phyloP scores from a whole-genome alignment of 2,113 vertebrate species.

The Cyanistes caeruleus region DNA sequence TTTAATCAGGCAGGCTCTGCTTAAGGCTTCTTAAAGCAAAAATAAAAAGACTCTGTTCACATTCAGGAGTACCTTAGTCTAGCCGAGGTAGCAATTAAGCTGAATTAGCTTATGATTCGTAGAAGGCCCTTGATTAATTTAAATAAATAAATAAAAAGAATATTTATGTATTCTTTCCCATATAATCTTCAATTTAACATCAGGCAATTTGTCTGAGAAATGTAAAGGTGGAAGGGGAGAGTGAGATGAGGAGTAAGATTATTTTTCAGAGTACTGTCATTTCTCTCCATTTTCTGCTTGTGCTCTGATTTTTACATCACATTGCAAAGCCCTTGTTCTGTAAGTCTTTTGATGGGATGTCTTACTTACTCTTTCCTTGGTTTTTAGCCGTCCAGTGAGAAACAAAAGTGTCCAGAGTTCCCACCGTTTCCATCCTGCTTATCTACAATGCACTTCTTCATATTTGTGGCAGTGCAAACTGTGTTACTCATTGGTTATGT shows the following conservation, averaged over 20 bases:
- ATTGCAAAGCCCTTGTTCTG: not conserved
- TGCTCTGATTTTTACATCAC: not conserved
- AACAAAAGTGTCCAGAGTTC: conserved; percentile 86
- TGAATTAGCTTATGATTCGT: not conserved
- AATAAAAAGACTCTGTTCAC: not conserved
- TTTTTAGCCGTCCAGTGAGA: conserved; percentile 85
- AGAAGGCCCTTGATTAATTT: not conserved
- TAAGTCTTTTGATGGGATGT: not conserved
- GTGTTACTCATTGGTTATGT: conserved; percentile 91
- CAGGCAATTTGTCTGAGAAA: not conserved
- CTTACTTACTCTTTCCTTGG: not conserved
- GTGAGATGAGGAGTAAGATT: not conserved
- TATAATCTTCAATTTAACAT: not conserved
- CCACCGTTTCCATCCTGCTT: conserved; percentile 88
- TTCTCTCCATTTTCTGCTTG: not conserved
- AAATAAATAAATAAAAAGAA: too few relatives aligned
- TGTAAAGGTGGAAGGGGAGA: not conserved
- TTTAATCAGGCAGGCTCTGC: not conserved
- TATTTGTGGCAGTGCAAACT: conserved; percentile 88
- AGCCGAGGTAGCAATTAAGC: not conserved
- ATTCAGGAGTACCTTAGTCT: not conserved
- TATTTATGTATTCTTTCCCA: not conserved
- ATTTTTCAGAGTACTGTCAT: not conserved
- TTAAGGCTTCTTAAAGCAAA: not conserved
- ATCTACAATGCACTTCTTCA: conserved; percentile 86